phyloP scores from a whole-genome alignment of 2,797 vertebrate species.

The Pangasius krempfi region DNA sequence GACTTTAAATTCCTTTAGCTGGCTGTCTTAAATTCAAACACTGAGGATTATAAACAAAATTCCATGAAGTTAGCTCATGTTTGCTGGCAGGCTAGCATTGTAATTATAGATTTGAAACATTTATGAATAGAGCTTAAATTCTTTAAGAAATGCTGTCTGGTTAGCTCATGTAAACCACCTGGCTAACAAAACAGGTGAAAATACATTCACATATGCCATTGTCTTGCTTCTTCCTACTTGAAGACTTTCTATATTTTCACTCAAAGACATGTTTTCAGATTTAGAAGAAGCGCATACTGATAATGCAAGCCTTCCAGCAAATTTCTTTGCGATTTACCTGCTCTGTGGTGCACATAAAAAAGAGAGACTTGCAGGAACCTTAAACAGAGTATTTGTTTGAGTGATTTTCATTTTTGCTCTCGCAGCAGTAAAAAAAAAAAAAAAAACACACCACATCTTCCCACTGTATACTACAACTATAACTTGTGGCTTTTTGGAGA shows the following conservation, averaged over 20 bases:
- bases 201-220: neutral
- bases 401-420: neutral
- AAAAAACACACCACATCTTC: neutral
- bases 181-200: neutral
- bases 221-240: neutral
- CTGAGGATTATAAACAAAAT: neutral
- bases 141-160: neutral
- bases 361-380: neutral
- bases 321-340: neutral
- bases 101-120: neutral
- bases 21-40: neutral
- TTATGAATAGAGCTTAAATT: neutral
- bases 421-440: neutral
- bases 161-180: neutral
- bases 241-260: neutral
- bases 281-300: neutral
- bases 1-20: neutral
- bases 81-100: neutral
- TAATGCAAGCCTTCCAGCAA: neutral
- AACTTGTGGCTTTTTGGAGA: conserved; percentile 2
- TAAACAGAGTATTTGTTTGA: neutral
- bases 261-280: neutral
- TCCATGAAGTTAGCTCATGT: neutral
- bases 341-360: neutral
- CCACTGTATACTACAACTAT: neutral